phyloP scores from a whole-genome alignment of 2,888 invertebrate genomes.

The Lomographa bimaculata region DNA sequence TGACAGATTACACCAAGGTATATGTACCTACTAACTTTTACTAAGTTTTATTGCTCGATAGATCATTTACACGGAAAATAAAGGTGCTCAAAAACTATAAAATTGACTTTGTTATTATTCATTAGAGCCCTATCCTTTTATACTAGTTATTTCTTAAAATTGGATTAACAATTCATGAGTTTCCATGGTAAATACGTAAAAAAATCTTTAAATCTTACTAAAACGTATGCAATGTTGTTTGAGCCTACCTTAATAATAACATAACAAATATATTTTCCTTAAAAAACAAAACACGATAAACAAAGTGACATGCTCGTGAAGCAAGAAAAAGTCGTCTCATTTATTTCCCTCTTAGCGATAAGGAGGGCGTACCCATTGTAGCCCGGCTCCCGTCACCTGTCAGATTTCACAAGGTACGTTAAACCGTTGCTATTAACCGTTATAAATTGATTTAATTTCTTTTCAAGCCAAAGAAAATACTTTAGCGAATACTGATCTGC shows the following conservation, averaged over 20 bases:
- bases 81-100: too few species aligned
- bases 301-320: slow-evolving; percentile 54
- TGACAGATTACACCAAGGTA: too few species aligned
- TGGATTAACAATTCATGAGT: too few species aligned
- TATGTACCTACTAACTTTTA: too few species aligned
- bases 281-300: slow-evolving; percentile 55
- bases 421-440: slow-evolving; percentile 30
- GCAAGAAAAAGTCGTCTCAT: slow-evolving; percentile 66
- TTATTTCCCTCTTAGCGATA: slow-evolving; percentile 73
- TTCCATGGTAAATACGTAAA: too few species aligned
- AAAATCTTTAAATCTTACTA: too few species aligned
- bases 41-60: too few species aligned
- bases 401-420: slow-evolving; percentile 59
- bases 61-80: too few species aligned
- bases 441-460: slow-evolving; percentile 55
- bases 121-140: too few species aligned
- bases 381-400: slow-evolving; percentile 62
- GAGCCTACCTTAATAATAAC: slow-evolving; percentile 36
- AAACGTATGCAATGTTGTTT: too few species aligned
- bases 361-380: slow-evolving; percentile 61
- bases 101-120: too few species aligned
- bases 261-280: slow-evolving; percentile 42
- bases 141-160: too few species aligned
- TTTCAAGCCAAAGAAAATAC: slow-evolving; percentile 31
- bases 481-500: slow-evolving; percentile 31